These are phyloP conservation scores for Incurvaria masculella DNA, from an alignment of 2,888 invertebrate genomes.

Conservation along the genomic window DNA sequence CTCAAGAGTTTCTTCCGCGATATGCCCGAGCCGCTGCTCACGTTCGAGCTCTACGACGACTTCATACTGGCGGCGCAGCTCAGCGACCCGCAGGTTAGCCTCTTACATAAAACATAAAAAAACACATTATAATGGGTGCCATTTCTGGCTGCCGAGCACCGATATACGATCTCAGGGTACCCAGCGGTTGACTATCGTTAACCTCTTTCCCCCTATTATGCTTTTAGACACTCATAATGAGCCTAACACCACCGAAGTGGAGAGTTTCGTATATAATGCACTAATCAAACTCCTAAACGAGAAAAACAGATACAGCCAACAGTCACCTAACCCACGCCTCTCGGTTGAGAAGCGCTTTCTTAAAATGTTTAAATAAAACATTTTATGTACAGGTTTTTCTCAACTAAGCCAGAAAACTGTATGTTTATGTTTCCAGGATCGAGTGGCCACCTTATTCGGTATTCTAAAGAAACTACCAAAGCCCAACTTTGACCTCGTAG, in stretches of 20 bases:
- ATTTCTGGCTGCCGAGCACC: no score
- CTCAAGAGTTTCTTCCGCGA: conserved; percentile 88
- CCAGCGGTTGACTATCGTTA: no score
- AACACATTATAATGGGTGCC: no score
- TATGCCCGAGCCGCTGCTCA: conserved; percentile 89
- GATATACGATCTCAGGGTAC: no score
- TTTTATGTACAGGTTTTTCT: conserved; percentile 1
- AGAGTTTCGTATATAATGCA: no score
- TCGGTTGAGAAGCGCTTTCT: background rate
- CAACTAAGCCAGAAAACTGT: background rate
- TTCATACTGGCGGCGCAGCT: conserved; percentile 87
- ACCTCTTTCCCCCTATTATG: no score
- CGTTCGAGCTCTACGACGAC: conserved; percentile 93
- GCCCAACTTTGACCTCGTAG: conserved; percentile 86
- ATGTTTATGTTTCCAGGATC: conserved; percentile 49
- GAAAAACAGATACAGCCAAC: background rate
- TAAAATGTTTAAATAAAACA: background rate
- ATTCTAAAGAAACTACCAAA: conserved; percentile 87
- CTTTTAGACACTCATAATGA: no score
- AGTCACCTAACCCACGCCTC: no score
- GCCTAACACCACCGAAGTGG: no score
- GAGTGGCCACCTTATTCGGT: conserved; percentile 80
- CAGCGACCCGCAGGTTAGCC: conserved; percentile 73
- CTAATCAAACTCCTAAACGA: no score
- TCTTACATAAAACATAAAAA: no score